These are phyloP conservation scores for Scaptomyza parva DNA, from an alignment of 2,888 invertebrate species.

Conservation along the genomic window DNA sequence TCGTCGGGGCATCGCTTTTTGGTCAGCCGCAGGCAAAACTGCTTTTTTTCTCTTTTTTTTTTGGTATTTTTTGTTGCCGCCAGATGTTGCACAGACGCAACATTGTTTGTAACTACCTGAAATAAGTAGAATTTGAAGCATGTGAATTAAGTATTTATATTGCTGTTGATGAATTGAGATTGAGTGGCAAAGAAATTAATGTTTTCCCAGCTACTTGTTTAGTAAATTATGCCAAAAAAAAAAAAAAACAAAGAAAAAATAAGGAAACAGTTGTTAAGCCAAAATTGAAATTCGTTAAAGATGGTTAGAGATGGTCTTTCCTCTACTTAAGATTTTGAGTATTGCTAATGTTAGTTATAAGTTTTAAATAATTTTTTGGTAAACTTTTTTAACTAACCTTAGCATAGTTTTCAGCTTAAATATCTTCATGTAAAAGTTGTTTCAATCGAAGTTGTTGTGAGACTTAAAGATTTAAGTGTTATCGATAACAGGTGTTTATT, in stretches of 20 bases:
- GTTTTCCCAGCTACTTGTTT: slow-evolving; percentile 13
- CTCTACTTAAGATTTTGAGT: too few species aligned
- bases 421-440: too few species aligned
- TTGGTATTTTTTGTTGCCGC: slow-evolving; percentile 9
- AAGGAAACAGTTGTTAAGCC: not conserved
- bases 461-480: too few species aligned
- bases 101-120: slow-evolving; percentile 12
- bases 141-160: slow-evolving; percentile 5
- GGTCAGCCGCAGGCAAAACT: slow-evolving; percentile 16
- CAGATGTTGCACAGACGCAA: slow-evolving; percentile 47
- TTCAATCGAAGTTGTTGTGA: too few species aligned
- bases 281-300: not conserved
- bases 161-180: slow-evolving; percentile 25
- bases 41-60: not conserved
- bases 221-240: not conserved
- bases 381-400: too few species aligned
- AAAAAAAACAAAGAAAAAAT: too few species aligned
- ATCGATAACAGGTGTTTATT: too few species aligned
- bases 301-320: too few species aligned
- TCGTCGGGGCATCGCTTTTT: slow-evolving; percentile 3
- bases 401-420: too few species aligned
- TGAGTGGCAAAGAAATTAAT: slow-evolving; percentile 14
- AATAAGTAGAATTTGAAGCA: slow-evolving; percentile 15
- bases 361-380: not conserved
- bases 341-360: not conserved